These are phyloP conservation scores for Dipodomys spectabilis DNA, from an alignment of 2,113 vertebrate species.

Conservation along the genomic window DNA sequence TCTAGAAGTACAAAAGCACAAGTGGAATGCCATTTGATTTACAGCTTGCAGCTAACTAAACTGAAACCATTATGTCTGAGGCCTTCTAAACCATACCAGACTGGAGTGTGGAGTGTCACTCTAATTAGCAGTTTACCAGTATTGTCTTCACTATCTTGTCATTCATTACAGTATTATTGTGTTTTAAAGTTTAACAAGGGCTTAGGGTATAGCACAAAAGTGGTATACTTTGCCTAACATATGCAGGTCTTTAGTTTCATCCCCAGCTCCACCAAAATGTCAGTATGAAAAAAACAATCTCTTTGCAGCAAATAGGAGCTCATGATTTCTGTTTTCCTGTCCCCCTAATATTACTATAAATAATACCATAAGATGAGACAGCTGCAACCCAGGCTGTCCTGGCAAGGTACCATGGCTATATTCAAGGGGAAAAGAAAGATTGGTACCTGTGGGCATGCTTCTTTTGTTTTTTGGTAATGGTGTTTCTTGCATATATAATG, in stretches of 20 bases:
- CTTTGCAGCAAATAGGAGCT: neutral
- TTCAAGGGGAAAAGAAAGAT: neutral
- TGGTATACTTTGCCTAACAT: neutral
- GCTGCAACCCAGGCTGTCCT: neutral
- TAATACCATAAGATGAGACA: neutral
- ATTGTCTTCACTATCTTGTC: conserved; percentile 3
- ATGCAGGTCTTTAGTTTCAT: neutral
- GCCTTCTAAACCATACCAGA: neutral
- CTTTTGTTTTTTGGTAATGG: too few species aligned
- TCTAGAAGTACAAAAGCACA: neutral
- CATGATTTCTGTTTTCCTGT: neutral
- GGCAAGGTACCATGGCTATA: neutral
- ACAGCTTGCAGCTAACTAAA: neutral
- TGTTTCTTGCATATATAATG: neutral
- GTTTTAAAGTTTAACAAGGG: conserved; percentile 15
- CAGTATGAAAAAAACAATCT: neutral
- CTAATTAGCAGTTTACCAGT: neutral
- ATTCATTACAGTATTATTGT: conserved; percentile 10
- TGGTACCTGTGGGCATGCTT: neutral
- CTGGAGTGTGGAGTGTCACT: neutral
- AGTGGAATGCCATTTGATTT: neutral
- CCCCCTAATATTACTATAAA: neutral
- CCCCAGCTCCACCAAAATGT: neutral
- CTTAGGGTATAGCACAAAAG: neutral
- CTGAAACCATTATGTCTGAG: neutral